A percentile compares a stretch with the other conserved stretches of the same genome.
Conservation (phyloP, 2,113 vertebrate genomes). For the Promerops cafer region DNA sequence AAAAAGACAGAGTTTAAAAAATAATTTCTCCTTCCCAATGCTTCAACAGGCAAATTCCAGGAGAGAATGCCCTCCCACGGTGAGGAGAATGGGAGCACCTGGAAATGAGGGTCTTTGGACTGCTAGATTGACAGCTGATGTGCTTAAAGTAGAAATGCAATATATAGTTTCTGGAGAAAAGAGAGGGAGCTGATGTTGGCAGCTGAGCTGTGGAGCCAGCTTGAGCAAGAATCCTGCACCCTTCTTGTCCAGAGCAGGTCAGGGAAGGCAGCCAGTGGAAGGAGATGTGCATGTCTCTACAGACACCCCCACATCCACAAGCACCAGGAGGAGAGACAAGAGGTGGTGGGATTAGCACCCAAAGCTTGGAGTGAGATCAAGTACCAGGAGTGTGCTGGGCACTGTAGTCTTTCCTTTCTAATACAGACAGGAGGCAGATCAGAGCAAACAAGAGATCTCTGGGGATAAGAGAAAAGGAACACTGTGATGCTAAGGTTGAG, state of each 20-base stretch:
- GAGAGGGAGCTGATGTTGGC: neutral
- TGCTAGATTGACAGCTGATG: neutral
- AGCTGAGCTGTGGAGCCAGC: neutral
- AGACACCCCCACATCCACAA: neutral
- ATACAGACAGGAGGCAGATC: neutral
- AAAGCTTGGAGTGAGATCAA: neutral
- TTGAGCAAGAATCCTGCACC: neutral
- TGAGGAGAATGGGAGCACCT: neutral
- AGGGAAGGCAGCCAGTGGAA: neutral
- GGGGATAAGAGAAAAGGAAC: neutral
- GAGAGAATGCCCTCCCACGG: neutral
- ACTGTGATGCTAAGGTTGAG: neutral
- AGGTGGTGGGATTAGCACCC: conserved; percentile 5
- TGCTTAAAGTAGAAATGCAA: neutral
- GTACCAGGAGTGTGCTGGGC: neutral
- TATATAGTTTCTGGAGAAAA: neutral
- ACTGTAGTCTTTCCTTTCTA: neutral
- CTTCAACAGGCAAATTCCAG: neutral
- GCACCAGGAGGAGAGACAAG: neutral
- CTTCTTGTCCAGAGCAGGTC: neutral
- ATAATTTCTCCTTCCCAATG: neutral
- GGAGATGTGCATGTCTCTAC: neutral
- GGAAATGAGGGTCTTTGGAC: neutral
- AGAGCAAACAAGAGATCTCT: neutral
- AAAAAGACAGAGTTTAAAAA: neutral